Conservation (phyloP, 1,140 invertebrate species). For the Diuraphis noxia region DNA sequence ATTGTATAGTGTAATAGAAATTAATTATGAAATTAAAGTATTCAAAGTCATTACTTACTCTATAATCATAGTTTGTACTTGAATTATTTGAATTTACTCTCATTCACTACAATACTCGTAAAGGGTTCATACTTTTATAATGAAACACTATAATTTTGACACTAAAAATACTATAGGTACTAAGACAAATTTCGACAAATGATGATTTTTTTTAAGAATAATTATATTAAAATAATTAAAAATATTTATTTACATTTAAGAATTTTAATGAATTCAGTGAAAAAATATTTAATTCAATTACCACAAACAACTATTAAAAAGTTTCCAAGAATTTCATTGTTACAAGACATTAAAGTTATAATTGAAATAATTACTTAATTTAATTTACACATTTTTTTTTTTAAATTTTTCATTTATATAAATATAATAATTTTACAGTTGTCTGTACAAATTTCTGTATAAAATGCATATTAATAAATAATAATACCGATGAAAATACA, state of each 20-base stretch:
- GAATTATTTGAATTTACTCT: neutral
- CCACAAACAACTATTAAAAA: neutral
- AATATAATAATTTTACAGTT: neutral
- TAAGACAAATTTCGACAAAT: no score
- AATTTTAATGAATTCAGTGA: neutral
- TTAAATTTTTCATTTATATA: no score
- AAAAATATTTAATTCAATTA: neutral
- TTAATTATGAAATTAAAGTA: neutral
- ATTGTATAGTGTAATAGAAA: neutral
- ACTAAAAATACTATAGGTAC: neutral
- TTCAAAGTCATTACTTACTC: neutral
- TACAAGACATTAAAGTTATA: neutral
- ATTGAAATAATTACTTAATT: neutral
- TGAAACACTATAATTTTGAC: neutral
- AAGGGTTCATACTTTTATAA: no score
- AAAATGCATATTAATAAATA: neutral
- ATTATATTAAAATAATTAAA: neutral
- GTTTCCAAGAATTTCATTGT: neutral
- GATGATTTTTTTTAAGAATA: no score
- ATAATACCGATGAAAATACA: neutral
- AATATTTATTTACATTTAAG: neutral
- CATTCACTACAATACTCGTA: no score
- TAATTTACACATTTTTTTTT: no score
- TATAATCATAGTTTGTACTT: neutral
- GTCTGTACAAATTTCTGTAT: neutral